phyloP scores from a whole-genome alignment of 1,140 invertebrate genomes.

The Eubasilissa regina region DNA sequence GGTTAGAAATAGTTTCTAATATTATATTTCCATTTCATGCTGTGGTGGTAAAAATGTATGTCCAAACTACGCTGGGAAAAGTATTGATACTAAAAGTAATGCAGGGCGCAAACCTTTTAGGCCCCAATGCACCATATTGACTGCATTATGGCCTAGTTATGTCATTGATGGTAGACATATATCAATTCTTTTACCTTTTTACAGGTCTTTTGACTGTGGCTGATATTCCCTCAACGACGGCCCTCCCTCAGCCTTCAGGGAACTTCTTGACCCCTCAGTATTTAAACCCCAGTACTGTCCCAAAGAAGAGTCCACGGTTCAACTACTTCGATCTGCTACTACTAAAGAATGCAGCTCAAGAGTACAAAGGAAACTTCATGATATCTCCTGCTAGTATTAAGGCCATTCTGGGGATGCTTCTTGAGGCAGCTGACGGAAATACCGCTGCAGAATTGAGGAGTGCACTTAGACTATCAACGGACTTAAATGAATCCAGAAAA shows the following conservation, averaged over 20 bases:
- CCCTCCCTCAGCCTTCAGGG: background rate
- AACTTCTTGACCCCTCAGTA: background rate
- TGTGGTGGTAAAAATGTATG: too few species aligned
- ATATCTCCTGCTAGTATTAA: conserved; percentile 81
- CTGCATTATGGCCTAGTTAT: too few species aligned
- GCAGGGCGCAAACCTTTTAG: too few species aligned
- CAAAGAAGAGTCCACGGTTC: conserved; percentile 63
- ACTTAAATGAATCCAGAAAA: conserved; percentile 67
- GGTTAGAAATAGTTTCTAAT: too few species aligned
- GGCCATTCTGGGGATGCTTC: conserved; percentile 75
- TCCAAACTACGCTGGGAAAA: too few species aligned
- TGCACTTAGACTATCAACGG: conserved; percentile 73
- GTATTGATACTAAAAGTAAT: too few species aligned
- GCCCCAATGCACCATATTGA: too few species aligned
- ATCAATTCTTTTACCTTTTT: background rate
- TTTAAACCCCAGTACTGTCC: too few species aligned
- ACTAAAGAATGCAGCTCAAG: conserved; percentile 64
- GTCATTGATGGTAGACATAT: too few species aligned
- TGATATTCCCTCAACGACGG: background rate
- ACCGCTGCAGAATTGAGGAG: conserved; percentile 75
- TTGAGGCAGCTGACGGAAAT: conserved; percentile 75
- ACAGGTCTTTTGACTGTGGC: background rate
- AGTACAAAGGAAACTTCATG: conserved; percentile 75
- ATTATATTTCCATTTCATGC: too few species aligned
- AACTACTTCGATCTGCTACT: conserved; percentile 75